Percentiles rank a stretch among this genome's conserved stretches.
Conservation (phyloP, 2,797 vertebrate genomes). For the Oceanodroma leucorhoa region DNA sequence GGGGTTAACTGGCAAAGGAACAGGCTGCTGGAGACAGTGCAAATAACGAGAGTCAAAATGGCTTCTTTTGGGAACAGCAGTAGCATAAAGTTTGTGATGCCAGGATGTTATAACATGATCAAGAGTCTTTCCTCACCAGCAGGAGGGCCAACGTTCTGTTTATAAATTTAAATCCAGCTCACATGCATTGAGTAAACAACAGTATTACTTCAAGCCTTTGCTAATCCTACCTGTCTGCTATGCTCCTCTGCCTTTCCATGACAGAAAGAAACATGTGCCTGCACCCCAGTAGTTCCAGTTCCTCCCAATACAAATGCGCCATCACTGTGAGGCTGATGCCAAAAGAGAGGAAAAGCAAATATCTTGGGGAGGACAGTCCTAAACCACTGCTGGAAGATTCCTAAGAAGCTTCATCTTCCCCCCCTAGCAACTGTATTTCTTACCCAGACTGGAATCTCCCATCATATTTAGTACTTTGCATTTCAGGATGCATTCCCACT, state of each 20-base stretch:
- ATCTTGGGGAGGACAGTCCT: neutral
- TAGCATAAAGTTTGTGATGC: neutral
- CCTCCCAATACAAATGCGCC: neutral
- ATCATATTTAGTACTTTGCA: neutral
- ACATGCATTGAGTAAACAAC: neutral
- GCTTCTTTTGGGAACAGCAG: neutral
- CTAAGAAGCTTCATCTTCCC: neutral
- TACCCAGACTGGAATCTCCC: neutral
- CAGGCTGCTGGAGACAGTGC: neutral
- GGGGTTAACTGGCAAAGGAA: neutral
- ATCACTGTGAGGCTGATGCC: neutral
- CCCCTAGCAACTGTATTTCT: neutral
- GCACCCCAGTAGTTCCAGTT: neutral
- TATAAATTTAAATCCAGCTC: neutral
- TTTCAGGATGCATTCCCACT: neutral
- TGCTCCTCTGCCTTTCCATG: neutral
- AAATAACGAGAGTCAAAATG: neutral
- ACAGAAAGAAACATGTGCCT: neutral
- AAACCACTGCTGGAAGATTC: neutral
- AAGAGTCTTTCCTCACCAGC: neutral
- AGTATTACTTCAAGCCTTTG: neutral
- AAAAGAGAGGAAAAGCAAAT: neutral
- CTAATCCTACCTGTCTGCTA: neutral
- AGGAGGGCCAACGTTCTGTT: neutral
- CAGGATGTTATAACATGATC: neutral